Conservation (phyloP, 2,797 vertebrate genomes). For the Buphagus erythrorhynchus region DNA sequence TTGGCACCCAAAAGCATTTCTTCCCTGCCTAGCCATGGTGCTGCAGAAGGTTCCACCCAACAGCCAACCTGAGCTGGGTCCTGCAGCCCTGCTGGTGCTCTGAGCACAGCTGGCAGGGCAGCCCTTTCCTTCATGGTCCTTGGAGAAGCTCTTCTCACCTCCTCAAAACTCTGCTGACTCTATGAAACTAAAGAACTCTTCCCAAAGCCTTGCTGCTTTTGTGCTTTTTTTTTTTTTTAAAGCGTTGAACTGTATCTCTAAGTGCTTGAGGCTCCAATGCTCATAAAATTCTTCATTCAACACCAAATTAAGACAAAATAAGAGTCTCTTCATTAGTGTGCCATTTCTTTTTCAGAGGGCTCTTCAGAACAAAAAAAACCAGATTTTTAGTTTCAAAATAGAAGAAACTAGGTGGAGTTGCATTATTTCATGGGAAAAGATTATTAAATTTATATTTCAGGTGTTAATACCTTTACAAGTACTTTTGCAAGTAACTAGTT, state of each 20-base stretch:
- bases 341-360: not conserved
- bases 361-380: not conserved
- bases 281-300: not conserved
- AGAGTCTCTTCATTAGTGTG: not conserved
- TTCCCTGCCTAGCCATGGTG: not conserved
- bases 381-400: not conserved
- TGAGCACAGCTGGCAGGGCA: not conserved
- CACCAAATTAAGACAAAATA: not conserved
- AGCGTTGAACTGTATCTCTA: not conserved
- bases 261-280: not conserved
- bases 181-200: not conserved
- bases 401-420: not conserved
- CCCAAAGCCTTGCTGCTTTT: not conserved
- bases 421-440: not conserved
- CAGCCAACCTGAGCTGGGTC: not conserved
- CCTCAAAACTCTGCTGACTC: not conserved
- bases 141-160: not conserved
- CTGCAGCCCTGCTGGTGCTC: not conserved
- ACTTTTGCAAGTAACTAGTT: not conserved
- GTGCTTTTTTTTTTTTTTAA: not conserved
- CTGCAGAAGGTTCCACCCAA: not conserved
- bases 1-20: not conserved
- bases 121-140: not conserved
- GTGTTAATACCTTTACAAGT: not conserved
- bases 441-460: not conserved